These are phyloP conservation scores for Varanus salvator DNA, from an alignment of 2,113 vertebrate species.

Conservation along the genomic window DNA sequence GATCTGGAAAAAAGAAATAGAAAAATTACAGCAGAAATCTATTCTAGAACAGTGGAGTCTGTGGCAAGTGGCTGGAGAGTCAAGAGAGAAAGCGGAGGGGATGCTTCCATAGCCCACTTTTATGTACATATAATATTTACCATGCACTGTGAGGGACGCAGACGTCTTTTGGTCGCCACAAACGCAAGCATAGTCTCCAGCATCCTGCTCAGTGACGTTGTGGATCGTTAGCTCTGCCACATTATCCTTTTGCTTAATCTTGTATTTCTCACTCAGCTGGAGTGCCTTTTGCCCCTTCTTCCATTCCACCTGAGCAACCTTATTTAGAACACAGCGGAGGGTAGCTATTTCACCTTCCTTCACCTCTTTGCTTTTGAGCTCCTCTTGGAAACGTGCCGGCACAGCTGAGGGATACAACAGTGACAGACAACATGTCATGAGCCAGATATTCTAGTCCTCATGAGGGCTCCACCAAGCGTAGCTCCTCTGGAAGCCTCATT, in stretches of 20 bases:
- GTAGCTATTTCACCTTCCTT: constrained; percentile 58
- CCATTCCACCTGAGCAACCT: constrained; percentile 66
- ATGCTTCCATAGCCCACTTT: rapidly evolving
- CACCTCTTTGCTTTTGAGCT: constrained; percentile 68
- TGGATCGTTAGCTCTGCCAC: constrained; percentile 67
- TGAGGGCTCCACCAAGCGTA: background rate
- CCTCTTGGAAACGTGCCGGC: constrained; percentile 69
- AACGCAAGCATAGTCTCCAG: constrained; percentile 71
- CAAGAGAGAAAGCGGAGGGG: background rate
- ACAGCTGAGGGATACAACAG: constrained; percentile 30
- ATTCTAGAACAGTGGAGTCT: background rate
- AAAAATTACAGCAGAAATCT: background rate
- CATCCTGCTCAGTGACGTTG: constrained; percentile 64
- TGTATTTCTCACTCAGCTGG: constrained; percentile 58
- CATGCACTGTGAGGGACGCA: constrained; percentile 78
- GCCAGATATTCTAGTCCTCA: background rate
- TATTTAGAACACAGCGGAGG: constrained; percentile 79
- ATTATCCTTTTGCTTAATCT: constrained; percentile 56
- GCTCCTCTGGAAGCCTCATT: background rate
- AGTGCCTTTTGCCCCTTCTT: constrained; percentile 64
- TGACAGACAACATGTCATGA: background rate
- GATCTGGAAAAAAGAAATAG: background rate
- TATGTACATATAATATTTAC: constrained; percentile 62
- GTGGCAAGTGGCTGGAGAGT: too few relatives aligned
- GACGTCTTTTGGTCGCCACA: constrained; percentile 77